Evolutionary conservation across 2,888 invertebrate species (phyloP).

Genomic region (Lypha dubia): DNA sequence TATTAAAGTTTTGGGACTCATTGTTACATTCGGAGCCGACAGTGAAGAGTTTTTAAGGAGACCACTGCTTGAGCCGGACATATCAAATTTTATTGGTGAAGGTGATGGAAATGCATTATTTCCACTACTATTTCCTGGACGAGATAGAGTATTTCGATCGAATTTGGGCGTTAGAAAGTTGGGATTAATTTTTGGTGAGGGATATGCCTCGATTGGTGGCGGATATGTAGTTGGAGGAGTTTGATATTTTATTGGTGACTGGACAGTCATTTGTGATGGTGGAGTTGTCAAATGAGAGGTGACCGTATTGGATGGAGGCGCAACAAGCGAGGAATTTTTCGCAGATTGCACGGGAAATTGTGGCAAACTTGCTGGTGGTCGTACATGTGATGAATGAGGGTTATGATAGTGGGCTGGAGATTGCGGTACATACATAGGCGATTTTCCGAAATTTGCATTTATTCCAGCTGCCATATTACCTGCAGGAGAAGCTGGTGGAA

Average conservation of each 20-base stretch:
- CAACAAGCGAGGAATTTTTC: conserved; percentile 70
- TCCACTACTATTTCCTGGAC: conserved; percentile 71
- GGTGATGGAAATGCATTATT: conserved; percentile 78
- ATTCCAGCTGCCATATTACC: conserved; percentile 71
- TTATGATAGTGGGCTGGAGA: conserved; percentile 80
- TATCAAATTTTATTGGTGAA: conserved; percentile 78
- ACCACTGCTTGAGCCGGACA: conserved; percentile 73
- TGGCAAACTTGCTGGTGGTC: conserved; percentile 74
- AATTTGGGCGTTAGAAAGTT: conserved; percentile 83
- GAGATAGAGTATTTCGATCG: conserved; percentile 79
- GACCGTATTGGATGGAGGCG: conserved; percentile 64
- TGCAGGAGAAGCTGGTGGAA: conserved; percentile 74
- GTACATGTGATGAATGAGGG: conserved; percentile 76
- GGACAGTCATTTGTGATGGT: conserved; percentile 72
- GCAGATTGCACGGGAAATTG: conserved; percentile 74
- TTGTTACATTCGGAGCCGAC: conserved; percentile 66
- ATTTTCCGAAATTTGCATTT: conserved; percentile 75
- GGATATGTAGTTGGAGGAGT: conserved; percentile 82
- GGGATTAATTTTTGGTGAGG: conserved; percentile 83
- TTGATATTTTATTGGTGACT: conserved; percentile 80
- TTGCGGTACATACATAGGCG: conserved; percentile 79
- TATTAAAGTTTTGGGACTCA: conserved; percentile 74
- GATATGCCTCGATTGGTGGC: conserved; percentile 82
- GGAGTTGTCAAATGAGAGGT: conserved; percentile 66
- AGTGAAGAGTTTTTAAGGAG: conserved; percentile 70